Conservation (phyloP, 2,888 invertebrate species). For the Eupithecia pulchellata region DNA sequence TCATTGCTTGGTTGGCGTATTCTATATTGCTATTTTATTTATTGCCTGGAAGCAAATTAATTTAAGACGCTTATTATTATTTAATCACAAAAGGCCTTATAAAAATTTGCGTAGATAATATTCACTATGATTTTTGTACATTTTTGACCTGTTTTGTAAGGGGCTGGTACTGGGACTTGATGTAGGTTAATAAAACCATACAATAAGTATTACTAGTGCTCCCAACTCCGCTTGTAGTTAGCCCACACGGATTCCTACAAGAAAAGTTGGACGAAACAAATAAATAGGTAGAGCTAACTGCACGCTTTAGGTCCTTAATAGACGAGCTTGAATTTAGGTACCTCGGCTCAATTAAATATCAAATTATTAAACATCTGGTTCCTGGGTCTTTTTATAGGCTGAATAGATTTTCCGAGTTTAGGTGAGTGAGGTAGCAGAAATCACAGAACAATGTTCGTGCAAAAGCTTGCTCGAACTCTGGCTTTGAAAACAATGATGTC, state of each 20-base stretch:
- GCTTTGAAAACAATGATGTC: not conserved
- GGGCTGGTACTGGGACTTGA: no score
- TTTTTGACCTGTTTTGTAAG: no score
- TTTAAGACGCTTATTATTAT: no score
- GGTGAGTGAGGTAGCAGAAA: not conserved
- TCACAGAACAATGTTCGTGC: not conserved
- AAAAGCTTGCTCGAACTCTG: not conserved
- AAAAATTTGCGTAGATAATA: no score
- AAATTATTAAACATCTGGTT: not conserved
- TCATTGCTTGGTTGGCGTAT: constrained; percentile 39
- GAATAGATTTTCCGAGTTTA: not conserved
- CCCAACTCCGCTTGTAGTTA: no score
- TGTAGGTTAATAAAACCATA: no score
- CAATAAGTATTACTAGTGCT: no score
- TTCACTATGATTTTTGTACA: no score
- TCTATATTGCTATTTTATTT: not conserved
- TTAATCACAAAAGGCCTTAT: no score
- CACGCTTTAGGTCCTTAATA: not conserved
- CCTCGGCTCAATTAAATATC: not conserved
- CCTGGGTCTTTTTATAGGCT: not conserved
- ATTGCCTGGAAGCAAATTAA: no score
- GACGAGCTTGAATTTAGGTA: not conserved
- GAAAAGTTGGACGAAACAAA: not conserved
- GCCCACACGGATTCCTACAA: not conserved
- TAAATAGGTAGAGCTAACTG: not conserved